Percentiles rank a stretch among this genome's conserved stretches.
Evolutionary conservation across 1,140 invertebrate genomes (phyloP).

Genomic region (Ostrea denselamellosa): DNA sequence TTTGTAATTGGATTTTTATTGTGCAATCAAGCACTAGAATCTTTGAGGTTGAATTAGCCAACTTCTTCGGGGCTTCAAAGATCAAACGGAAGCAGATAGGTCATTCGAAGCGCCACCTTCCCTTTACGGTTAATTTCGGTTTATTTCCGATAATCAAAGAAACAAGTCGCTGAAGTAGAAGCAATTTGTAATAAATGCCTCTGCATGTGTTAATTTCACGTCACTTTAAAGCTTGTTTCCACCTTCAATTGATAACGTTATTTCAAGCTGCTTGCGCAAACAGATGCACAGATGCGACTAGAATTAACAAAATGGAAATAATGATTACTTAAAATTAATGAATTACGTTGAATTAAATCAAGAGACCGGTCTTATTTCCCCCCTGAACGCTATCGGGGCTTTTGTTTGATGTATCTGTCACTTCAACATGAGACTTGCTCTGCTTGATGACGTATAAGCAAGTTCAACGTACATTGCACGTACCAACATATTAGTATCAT

Average conservation of each 20-base stretch:
- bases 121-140: constrained; percentile 24
- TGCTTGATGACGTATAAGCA: no score
- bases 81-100: neutral
- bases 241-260: neutral
- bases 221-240: constrained; percentile 30
- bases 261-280: constrained; percentile 5
- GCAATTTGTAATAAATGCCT: constrained; percentile 30
- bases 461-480: no score
- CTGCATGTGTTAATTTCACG: constrained; percentile 35
- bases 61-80: neutral
- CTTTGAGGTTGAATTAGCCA: constrained; percentile 17
- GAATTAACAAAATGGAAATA: neutral
- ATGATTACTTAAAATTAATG: constrained; percentile 19
- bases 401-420: neutral
- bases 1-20: constrained; percentile 40
- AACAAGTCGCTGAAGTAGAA: constrained; percentile 12
- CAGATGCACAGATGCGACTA: neutral
- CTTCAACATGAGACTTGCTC: no score
- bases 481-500: no score
- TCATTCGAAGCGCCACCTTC: constrained; percentile 21
- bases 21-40: constrained; percentile 29
- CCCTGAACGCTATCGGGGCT: no score
- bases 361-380: neutral
- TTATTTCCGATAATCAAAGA: constrained; percentile 31
- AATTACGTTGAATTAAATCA: constrained; percentile 11